These are phyloP conservation scores for Etia nguti DNA, from an alignment of 2,113 vertebrate genomes.

Conservation along the genomic window DNA sequence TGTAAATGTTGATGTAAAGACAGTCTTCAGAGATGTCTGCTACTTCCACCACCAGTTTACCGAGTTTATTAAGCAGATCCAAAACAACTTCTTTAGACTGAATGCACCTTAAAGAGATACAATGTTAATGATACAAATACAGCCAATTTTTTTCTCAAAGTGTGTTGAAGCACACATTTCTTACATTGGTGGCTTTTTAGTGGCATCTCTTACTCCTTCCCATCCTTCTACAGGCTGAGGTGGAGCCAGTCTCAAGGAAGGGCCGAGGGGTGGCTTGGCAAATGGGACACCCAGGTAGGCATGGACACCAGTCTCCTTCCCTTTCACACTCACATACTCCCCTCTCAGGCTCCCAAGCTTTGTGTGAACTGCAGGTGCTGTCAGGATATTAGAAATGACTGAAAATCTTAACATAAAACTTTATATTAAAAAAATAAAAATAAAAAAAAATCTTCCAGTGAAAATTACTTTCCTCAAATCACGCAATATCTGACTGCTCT, in stretches of 20 bases:
- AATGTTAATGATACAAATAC: not conserved
- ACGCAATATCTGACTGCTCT: too few species aligned
- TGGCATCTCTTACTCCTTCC: not conserved
- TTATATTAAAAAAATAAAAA: too few species aligned
- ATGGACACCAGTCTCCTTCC: slow-evolving; percentile 62
- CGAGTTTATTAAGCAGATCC: rapidly evolving
- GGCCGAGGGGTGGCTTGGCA: slow-evolving; percentile 80
- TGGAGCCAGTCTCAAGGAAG: slow-evolving; percentile 72
- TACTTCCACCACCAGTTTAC: rapidly evolving
- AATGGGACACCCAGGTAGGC: slow-evolving; percentile 82
- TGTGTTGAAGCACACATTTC: too few species aligned
- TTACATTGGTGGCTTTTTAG: too few species aligned
- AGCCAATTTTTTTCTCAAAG: too few species aligned
- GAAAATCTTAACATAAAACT: not conserved
- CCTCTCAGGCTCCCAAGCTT: not conserved
- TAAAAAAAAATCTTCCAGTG: too few species aligned
- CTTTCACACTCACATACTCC: slow-evolving; percentile 61
- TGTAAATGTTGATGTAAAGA: slow-evolving; percentile 73
- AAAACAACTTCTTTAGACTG: not conserved
- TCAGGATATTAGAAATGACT: not conserved
- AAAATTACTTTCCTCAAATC: too few species aligned
- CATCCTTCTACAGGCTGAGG: slow-evolving; percentile 76
- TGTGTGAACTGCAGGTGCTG: slow-evolving; percentile 69
- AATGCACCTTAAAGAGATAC: slow-evolving; percentile 57
- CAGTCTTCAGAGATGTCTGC: slow-evolving; percentile 71